Conservation (phyloP, 2,797 vertebrate species). For the Epinephelus coioides region DNA sequence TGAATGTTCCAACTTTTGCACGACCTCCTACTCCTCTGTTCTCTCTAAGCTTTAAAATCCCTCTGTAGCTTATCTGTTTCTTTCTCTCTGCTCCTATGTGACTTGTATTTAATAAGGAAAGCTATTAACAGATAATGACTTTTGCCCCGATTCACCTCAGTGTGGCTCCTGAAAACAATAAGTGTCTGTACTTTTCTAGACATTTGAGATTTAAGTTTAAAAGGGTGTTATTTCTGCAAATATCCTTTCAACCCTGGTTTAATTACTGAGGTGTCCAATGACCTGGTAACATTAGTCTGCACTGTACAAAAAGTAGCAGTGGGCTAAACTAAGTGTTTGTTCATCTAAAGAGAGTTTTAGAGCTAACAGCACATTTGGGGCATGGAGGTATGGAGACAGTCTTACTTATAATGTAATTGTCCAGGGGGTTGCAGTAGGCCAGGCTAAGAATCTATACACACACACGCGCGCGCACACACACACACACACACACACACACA, state of each 20-base stretch:
- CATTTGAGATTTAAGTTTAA: slow-evolving; percentile 3
- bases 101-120: slow-evolving; percentile 17
- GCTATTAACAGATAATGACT: slow-evolving; percentile 25
- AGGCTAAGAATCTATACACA: not conserved
- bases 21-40: slow-evolving; percentile 5
- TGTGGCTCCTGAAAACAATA: slow-evolving; percentile 11
- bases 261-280: not conserved
- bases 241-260: not conserved
- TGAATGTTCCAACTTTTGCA: not conserved
- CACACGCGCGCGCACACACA: not conserved
- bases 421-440: not conserved
- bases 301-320: not conserved
- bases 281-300: slow-evolving; percentile 12
- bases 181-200: slow-evolving; percentile 3
- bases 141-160: not conserved
- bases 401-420: not conserved
- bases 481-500: too few species aligned
- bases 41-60: not conserved
- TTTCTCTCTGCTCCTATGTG: slow-evolving; percentile 1
- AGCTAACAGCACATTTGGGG: not conserved
- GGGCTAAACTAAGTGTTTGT: slow-evolving; percentile 12
- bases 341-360: slow-evolving; percentile 13
- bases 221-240: slow-evolving; percentile 1
- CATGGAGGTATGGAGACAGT: not conserved
- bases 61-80: slow-evolving; percentile 1